Conservation (phyloP, 2,797 vertebrate species). For the Mastacembelus armatus region DNA sequence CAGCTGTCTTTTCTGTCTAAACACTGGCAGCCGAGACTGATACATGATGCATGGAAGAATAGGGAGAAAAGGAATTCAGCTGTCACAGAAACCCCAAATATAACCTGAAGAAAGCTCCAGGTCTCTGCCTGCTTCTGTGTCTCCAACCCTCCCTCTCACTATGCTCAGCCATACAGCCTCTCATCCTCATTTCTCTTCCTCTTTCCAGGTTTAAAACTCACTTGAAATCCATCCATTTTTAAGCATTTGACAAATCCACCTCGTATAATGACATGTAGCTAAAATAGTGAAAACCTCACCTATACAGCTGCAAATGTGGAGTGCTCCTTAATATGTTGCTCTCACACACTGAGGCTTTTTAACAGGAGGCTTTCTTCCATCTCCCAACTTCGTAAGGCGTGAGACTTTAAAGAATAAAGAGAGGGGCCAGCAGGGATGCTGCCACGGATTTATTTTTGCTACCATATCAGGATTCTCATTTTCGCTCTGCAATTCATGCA, state of each 20-base stretch:
- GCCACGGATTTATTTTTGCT: conserved; percentile 33
- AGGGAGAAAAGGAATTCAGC: conserved; percentile 56
- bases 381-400: conserved; percentile 22
- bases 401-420: conserved; percentile 40
- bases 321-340: conserved; percentile 17
- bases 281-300: conserved; percentile 35
- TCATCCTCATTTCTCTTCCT: conserved; percentile 16
- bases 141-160: background rate
- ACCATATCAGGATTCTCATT: conserved; percentile 20
- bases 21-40: conserved; percentile 53
- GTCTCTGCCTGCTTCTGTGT: conserved; percentile 18
- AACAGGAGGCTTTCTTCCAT: conserved; percentile 33
- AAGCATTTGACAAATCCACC: conserved; percentile 39
- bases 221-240: conserved; percentile 39
- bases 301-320: conserved; percentile 23
- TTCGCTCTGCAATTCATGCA: conserved; percentile 22
- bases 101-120: conserved; percentile 50
- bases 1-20: conserved; percentile 39
- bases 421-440: background rate
- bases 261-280: conserved; percentile 3
- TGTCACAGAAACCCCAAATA: conserved; percentile 65
- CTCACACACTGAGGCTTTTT: conserved; percentile 13
- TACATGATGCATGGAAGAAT: conserved; percentile 57
- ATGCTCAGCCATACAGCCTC: conserved; percentile 10
- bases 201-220: conserved; percentile 42